Percentiles rank a stretch among this genome's conserved stretches.
These are phyloP conservation scores for Ligdia adustata DNA, from an alignment of 2,888 invertebrate genomes.

Conservation along the genomic window DNA sequence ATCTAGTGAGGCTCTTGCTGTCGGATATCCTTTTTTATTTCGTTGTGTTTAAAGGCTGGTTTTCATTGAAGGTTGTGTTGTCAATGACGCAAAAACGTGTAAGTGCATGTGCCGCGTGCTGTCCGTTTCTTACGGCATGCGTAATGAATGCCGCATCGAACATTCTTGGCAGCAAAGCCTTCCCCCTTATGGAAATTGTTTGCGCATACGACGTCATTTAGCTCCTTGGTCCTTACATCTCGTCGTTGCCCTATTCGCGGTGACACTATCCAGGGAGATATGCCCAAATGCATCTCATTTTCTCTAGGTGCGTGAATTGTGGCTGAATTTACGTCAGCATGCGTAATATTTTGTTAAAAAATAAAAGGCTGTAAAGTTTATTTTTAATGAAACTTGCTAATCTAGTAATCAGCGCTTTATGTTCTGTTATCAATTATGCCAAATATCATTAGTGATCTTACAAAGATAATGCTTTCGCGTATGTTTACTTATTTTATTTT, in stretches of 20 bases:
- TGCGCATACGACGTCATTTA: slow-evolving; percentile 15
- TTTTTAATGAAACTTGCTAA: too few relatives aligned
- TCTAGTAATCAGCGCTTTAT: too few relatives aligned
- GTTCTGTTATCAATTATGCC: too few relatives aligned
- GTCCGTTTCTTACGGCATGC: slow-evolving; percentile 31
- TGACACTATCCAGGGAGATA: slow-evolving; percentile 6
- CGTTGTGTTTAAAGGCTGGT: slow-evolving; percentile 16
- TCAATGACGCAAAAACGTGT: slow-evolving; percentile 48
- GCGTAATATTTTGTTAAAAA: too few relatives aligned
- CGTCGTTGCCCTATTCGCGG: slow-evolving; percentile 8
- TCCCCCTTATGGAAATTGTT: slow-evolving; percentile 28
- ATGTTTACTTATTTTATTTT: too few relatives aligned
- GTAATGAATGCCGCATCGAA: slow-evolving; percentile 31
- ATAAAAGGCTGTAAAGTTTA: too few relatives aligned
- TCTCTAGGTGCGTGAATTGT: slow-evolving; percentile 2
- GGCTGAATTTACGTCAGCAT: slow-evolving; percentile 4
- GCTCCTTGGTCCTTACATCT: slow-evolving; percentile 9
- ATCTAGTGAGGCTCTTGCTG: slow-evolving; percentile 25
- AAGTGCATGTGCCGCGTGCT: slow-evolving; percentile 35
- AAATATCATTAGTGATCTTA: too few relatives aligned
- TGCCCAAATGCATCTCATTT: slow-evolving; percentile 25
- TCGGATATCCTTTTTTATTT: slow-evolving; percentile 11
- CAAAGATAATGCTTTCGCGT: too few relatives aligned
- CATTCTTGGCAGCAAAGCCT: slow-evolving; percentile 34
- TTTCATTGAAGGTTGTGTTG: slow-evolving; percentile 20